A percentile compares a stretch with the other conserved stretches of the same genome.
These are phyloP conservation scores for Danaus chrysippus DNA, from an alignment of 2,888 invertebrate genomes.

Conservation along the genomic window DNA sequence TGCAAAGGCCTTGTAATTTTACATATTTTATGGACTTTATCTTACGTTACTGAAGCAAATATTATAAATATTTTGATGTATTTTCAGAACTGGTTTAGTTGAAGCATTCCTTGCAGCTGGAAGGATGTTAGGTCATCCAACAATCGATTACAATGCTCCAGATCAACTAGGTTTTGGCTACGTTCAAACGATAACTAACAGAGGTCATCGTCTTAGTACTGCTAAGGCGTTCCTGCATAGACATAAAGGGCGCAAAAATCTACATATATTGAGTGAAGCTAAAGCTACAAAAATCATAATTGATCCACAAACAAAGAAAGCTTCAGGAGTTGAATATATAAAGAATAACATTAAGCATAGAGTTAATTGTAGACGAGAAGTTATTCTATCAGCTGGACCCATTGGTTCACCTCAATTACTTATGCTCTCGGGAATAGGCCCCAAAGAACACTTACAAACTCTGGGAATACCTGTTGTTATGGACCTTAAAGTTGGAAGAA, in stretches of 20 bases:
- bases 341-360: slow-evolving; percentile 71
- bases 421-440: slow-evolving; percentile 90
- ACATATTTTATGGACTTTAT: background rate
- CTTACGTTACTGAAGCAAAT: background rate
- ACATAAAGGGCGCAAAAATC: slow-evolving; percentile 80
- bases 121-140: slow-evolving; percentile 74
- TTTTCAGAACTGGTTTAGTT: slow-evolving; percentile 70
- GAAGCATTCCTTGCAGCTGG: slow-evolving; percentile 81
- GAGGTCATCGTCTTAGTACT: slow-evolving; percentile 83
- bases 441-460: slow-evolving; percentile 75
- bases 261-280: slow-evolving; percentile 72
- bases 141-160: slow-evolving; percentile 81
- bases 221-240: slow-evolving; percentile 84
- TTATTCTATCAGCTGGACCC: slow-evolving; percentile 91
- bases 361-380: slow-evolving; percentile 85
- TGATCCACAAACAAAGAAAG: slow-evolving; percentile 79
- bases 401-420: slow-evolving; percentile 93
- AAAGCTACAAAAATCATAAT: slow-evolving; percentile 63
- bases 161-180: slow-evolving; percentile 81
- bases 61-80: background rate
- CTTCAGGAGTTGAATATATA: slow-evolving; percentile 84
- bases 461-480: slow-evolving; percentile 80
- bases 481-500: slow-evolving; percentile 83
- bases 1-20: too few species aligned
- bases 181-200: slow-evolving; percentile 71